Conservation (phyloP, 2,888 invertebrate species). For the Exocentrus adspersus region DNA sequence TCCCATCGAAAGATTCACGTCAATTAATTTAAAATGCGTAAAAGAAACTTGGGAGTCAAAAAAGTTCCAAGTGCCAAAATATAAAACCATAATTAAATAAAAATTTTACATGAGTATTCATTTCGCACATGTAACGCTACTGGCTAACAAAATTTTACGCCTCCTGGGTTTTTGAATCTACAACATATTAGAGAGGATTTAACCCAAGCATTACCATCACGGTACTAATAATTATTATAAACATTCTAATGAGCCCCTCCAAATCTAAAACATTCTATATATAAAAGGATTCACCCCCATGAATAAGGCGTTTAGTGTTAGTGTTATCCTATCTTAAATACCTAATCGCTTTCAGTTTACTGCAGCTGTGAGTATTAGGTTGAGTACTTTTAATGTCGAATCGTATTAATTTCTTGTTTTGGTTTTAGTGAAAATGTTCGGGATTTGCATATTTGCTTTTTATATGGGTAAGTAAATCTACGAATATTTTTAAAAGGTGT, state of each 20-base stretch:
- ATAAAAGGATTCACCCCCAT: background rate
- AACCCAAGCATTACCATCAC: background rate
- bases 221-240: background rate
- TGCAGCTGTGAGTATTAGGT: background rate
- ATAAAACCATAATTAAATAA: background rate
- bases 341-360: background rate
- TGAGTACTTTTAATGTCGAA: background rate
- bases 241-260: background rate
- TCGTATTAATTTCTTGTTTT: background rate
- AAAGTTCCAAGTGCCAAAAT: background rate
- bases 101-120: background rate
- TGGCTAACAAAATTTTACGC: background rate
- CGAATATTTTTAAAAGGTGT: too few species aligned
- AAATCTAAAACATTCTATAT: background rate
- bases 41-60: too few species aligned
- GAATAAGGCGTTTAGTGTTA: background rate
- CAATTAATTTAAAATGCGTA: too few species aligned
- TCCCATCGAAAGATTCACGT: background rate
- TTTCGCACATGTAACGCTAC: background rate
- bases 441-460: conserved; percentile 30
- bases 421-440: conserved; percentile 29
- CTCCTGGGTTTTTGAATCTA: background rate
- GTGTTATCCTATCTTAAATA: background rate
- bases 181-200: background rate
- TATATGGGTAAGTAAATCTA: conserved; percentile 27